Evolutionary conservation across 2,888 invertebrate genomes (phyloP).

Genomic region (Lithosia quadra): DNA sequence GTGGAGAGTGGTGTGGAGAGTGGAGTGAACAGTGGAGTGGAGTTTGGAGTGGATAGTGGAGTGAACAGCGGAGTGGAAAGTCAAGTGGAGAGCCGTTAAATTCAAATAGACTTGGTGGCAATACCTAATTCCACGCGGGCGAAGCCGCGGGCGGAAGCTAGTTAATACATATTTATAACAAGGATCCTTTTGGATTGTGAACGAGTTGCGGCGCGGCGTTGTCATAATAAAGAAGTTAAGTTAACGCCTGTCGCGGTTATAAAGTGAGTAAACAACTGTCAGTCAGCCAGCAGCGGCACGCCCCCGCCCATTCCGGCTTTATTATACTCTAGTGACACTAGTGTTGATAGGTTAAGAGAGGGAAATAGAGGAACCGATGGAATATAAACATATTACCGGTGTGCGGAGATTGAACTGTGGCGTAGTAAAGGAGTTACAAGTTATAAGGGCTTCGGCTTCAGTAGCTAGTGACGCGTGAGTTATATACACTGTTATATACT

Average conservation of each 20-base stretch:
- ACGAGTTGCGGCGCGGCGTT: no score
- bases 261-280: slow-evolving; percentile 1
- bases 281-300: background rate
- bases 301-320: background rate
- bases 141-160: background rate
- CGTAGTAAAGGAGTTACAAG: background rate
- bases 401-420: background rate
- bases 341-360: background rate
- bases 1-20: no score
- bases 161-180: background rate
- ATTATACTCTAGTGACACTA: background rate
- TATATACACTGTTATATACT: no score
- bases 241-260: background rate
- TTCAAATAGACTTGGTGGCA: no score
- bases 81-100: no score
- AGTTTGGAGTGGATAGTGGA: no score
- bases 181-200: background rate
- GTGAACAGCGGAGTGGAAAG: no score
- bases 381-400: background rate
- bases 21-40: no score
- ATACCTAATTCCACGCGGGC: no score
- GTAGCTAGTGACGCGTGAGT: no score
- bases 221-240: slow-evolving; percentile 1
- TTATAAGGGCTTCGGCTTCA: background rate
- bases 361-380: background rate